These are phyloP conservation scores for Plebejus argus DNA, from an alignment of 2,888 invertebrate species.

Conservation along the genomic window DNA sequence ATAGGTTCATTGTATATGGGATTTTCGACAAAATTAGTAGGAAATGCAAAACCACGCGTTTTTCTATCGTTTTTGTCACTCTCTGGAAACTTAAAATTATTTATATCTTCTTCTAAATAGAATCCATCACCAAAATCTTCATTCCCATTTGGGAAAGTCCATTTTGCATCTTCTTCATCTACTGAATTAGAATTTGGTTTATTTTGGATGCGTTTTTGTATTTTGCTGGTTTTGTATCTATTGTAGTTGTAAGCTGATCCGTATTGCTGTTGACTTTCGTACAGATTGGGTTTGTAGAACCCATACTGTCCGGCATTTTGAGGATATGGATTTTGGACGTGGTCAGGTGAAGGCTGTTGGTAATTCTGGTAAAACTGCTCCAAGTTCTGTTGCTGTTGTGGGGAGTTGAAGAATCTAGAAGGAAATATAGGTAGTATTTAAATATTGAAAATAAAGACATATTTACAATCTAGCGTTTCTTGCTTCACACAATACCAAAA, in stretches of 20 bases:
- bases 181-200: slow-evolving; percentile 46
- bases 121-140: slow-evolving; percentile 28
- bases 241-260: slow-evolving; percentile 50
- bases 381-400: slow-evolving; percentile 57
- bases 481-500: no score
- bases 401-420: slow-evolving; percentile 83
- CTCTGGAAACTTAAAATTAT: slow-evolving; percentile 46
- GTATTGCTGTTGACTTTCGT: slow-evolving; percentile 46
- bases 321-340: slow-evolving; percentile 40
- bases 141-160: slow-evolving; percentile 56
- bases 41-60: slow-evolving; percentile 15
- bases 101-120: slow-evolving; percentile 33
- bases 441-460: no score
- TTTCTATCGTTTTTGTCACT: slow-evolving; percentile 22
- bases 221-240: slow-evolving; percentile 47
- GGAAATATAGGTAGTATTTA: no score
- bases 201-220: slow-evolving; percentile 65
- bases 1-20: slow-evolving; percentile 6
- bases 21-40: not conserved
- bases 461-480: no score
- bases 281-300: slow-evolving; percentile 12
- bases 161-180: slow-evolving; percentile 49
- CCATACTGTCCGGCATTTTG: slow-evolving; percentile 36
- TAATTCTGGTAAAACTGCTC: slow-evolving; percentile 61
- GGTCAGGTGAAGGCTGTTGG: slow-evolving; percentile 53